These are phyloP conservation scores for Flexamia atlantica DNA, from an alignment of 2,888 invertebrate genomes.

Conservation along the genomic window DNA sequence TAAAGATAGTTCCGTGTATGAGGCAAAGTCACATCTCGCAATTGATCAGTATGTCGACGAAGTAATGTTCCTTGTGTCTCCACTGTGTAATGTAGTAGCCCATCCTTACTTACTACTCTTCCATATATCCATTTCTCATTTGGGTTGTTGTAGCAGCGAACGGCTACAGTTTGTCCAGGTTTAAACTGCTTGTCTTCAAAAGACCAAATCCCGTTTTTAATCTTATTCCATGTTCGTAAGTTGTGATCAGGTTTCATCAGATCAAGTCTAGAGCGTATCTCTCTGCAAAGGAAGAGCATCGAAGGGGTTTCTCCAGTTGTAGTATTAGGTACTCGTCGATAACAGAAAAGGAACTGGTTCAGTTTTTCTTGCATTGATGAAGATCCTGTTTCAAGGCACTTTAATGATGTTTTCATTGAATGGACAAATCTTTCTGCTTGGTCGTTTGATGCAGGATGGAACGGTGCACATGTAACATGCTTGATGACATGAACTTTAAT, in stretches of 20 bases:
- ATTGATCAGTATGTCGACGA: too few relatives aligned
- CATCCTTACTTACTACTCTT: background rate
- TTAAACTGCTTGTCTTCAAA: background rate
- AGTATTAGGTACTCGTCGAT: background rate
- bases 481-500: background rate
- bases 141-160: background rate
- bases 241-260: slow-evolving; percentile 15
- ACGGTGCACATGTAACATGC: slow-evolving; percentile 58
- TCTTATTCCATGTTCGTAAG: background rate
- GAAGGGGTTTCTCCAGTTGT: background rate
- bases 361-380: too few relatives aligned
- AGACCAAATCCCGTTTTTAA: background rate
- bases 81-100: background rate
- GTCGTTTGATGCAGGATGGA: slow-evolving; percentile 59
- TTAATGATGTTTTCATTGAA: background rate
- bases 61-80: too few relatives aligned
- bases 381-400: too few relatives aligned
- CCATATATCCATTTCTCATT: background rate
- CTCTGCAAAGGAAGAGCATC: slow-evolving; percentile 25
- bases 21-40: too few relatives aligned
- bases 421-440: slow-evolving; percentile 13
- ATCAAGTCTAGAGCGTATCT: slow-evolving; percentile 9
- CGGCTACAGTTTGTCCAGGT: background rate
- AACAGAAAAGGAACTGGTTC: too few relatives aligned
- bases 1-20: too few relatives aligned